Percentiles rank a stretch among this genome's conserved stretches.
phyloP scores from a whole-genome alignment of 2,797 vertebrate genomes.

The Selene dorsalis region DNA sequence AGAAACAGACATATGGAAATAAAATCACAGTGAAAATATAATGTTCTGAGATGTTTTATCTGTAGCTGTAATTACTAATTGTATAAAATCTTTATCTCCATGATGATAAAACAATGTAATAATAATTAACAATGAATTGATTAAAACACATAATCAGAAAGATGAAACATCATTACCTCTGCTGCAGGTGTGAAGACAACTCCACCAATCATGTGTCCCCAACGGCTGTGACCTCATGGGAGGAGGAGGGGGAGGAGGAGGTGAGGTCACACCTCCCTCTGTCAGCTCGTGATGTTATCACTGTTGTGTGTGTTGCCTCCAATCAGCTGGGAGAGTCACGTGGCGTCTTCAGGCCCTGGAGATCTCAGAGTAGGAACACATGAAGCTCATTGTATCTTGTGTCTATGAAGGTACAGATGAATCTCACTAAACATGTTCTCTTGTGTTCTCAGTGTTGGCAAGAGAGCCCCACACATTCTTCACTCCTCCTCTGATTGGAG shows the following conservation, averaged over 20 bases:
- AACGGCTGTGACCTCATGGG: conserved; percentile 10
- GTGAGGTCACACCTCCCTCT: conserved; percentile 70
- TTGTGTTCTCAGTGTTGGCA: conserved; percentile 2
- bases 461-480: conserved; percentile 51
- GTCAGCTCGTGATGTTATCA: conserved; percentile 72
- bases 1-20: too few species aligned
- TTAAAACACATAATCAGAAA: not conserved
- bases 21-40: too few species aligned
- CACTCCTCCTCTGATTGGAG: conserved; percentile 75
- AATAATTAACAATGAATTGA: too few species aligned
- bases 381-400: not conserved
- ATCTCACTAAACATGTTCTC: too few species aligned
- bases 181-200: conserved; percentile 69
- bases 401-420: too few species aligned
- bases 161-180: not conserved
- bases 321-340: conserved; percentile 80
- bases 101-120: too few species aligned
- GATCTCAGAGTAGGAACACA: conserved; percentile 13
- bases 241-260: conserved; percentile 68
- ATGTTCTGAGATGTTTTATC: too few species aligned
- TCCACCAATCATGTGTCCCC: conserved; percentile 25
- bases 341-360: conserved; percentile 56
- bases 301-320: conserved; percentile 84
- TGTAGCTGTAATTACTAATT: too few species aligned
- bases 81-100: too few species aligned